Base-by-base conservation (phyloP, 2,797 vertebrate species). In the Dryobates pubescens region DNA sequence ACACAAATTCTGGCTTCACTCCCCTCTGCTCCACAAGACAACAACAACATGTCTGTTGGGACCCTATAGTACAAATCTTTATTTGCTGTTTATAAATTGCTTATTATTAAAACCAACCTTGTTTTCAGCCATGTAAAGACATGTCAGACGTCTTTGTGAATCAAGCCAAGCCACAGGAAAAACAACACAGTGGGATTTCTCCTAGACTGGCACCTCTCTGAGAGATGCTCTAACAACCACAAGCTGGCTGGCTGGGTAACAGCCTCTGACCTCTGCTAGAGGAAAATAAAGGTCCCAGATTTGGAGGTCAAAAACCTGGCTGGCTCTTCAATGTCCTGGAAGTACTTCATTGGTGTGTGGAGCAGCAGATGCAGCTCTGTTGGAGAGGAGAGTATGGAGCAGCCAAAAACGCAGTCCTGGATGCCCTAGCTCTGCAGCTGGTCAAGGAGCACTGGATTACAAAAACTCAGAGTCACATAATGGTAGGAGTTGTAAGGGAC, bases 361-460 rank as follows among this genome's bases (percentile, higher is more conserved):
- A 79, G 58, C 45, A 69, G 47, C 3, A 1, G 23, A 13, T 77
- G 51, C 30, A 62, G 24, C 30, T 67, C 56, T 68, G 65, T 51
- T 47, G 41, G 49, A 71, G 30, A 2, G 0, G 53, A 57, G 65
- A 27, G 58, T 0, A 5, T 0, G 0, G 43, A 89, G 65, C 57
- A 67, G 24, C 29, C 32, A 6, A 71, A 67, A 23, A 23, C 24
- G 16, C 6, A 8, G 13, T 27, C n/a, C 41, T 3, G 9, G 20
- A 32, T 7, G 13, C 16, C 45, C 34, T 1, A 0, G 19, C 24
- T 61, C 53, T 64, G 34, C 32, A 71, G 8, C 22, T 8, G 5
- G 38, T 10, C 41, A 61, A 53, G 47, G 53, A 67, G 54, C 68
- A 10, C 27, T 2, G 2, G 30, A 30, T 78, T 19, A 45, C 41